Evolutionary conservation across 2,797 vertebrate species (phyloP).

Genomic region (Distichodus sexfasciatus): DNA sequence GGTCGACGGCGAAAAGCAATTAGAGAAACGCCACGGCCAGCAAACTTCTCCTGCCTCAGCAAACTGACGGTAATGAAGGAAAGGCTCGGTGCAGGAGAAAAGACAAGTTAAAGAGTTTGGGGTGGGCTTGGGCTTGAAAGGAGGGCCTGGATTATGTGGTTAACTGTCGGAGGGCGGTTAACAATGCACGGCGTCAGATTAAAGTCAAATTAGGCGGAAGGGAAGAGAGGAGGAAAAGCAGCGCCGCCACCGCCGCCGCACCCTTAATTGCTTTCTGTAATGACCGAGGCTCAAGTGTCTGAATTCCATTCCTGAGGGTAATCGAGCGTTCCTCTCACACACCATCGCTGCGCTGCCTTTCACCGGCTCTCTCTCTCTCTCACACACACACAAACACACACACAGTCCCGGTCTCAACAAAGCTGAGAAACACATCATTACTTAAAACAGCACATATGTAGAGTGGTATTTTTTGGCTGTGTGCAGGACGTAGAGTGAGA

Average conservation of each 20-base stretch:
- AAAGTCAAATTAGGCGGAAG: conserved; percentile 66
- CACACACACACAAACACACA: not conserved
- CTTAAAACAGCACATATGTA: not conserved
- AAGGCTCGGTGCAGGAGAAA: conserved; percentile 23
- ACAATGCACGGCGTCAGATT: conserved; percentile 41
- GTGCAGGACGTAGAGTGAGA: no score
- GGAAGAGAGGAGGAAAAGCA: conserved; percentile 55
- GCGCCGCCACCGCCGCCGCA: conserved; percentile 60
- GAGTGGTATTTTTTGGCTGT: no score
- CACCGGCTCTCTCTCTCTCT: conserved; percentile 31
- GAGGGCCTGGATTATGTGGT: conserved; percentile 16
- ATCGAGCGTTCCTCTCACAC: conserved; percentile 62
- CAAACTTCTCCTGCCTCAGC: conserved; percentile 38
- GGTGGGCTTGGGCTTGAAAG: not conserved
- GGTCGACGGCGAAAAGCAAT: conserved; percentile 53
- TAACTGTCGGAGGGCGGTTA: conserved; percentile 16
- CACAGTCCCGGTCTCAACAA: not conserved
- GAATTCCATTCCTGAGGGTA: conserved; percentile 71
- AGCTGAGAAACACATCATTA: conserved; percentile 23
- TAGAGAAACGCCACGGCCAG: conserved; percentile 41
- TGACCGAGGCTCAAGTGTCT: conserved; percentile 64
- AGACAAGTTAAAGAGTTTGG: conserved; percentile 10
- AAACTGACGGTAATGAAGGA: conserved; percentile 36
- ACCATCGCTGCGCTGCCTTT: conserved; percentile 34
- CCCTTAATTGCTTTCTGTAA: conserved; percentile 71